Percentiles rank a stretch among this genome's conserved stretches.
phyloP scores from a whole-genome alignment of 2,888 invertebrate species.

The Ectropis crepuscularia region DNA sequence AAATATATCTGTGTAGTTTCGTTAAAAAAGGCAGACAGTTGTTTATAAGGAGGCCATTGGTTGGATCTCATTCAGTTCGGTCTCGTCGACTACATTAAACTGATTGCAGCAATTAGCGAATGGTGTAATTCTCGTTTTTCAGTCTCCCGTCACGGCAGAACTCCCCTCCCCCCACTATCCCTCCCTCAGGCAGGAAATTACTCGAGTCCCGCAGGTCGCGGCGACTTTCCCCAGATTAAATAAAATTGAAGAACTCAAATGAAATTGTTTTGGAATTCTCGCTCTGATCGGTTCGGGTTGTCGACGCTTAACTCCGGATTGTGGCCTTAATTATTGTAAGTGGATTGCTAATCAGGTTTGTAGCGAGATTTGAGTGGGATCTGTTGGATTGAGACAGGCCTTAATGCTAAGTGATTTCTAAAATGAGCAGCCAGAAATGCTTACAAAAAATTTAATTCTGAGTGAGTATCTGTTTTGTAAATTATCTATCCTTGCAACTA shows the following conservation, averaged over 20 bases:
- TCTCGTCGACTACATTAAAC: conserved; percentile 82
- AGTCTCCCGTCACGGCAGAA: conserved; percentile 48
- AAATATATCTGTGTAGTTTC: conserved; percentile 33
- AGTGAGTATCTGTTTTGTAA: no score
- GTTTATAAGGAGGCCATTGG: conserved; percentile 69
- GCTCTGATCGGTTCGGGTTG: conserved; percentile 67
- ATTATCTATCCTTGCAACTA: no score
- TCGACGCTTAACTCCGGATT: conserved; percentile 61
- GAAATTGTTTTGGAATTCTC: conserved; percentile 77
- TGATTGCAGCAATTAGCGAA: conserved; percentile 84
- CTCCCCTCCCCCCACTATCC: conserved; percentile 49
- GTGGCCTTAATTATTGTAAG: conserved; percentile 72
- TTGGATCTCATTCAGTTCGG: conserved; percentile 67
- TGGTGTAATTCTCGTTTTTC: conserved; percentile 83
- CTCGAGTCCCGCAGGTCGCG: conserved; percentile 75
- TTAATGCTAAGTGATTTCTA: conserved; percentile 43
- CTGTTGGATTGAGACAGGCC: conserved; percentile 43
- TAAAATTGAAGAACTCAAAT: conserved; percentile 78
- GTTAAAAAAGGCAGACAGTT: conserved; percentile 53
- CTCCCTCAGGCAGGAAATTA: conserved; percentile 72
- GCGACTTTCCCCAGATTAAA: conserved; percentile 75
- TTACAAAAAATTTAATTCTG: not conserved
- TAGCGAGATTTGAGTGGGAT: conserved; percentile 50
- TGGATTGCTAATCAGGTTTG: conserved; percentile 71
- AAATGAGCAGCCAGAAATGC: conserved; percentile 26